Base-by-base conservation (phyloP, 2,888 invertebrate species). In the Megamerina dolium region DNA sequence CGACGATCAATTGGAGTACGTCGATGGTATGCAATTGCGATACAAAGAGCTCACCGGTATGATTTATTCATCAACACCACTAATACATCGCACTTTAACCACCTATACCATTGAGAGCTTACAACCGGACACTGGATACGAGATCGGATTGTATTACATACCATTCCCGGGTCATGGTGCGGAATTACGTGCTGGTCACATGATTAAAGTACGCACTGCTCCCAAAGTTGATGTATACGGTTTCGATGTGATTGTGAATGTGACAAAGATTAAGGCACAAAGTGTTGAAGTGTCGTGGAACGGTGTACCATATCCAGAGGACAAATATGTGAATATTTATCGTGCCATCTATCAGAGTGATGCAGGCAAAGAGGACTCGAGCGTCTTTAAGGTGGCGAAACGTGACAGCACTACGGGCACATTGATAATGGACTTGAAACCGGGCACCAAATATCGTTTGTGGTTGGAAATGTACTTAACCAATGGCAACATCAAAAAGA, bases 381-480 rank as follows among this genome's bases (percentile, higher is more conserved):
- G 80, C 59, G 80, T 80, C 1, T 87, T 85, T 61, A 85, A 85
- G 69, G 78, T 84, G 27, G 83, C 85, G 9, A 85, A 85, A 58
- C 73, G 83, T 43, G 85, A 85, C 62, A 80, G 82, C 9, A 79
- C 79, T 2, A 77, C 82, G 1, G 80, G 78, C 56, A 81, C 82
- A 0, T 68, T 80, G 16, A 80, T 85, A 23, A 76, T 74, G 59
- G 83, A 83, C 49, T 72, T 86, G 29, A 83, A 84, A 60, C 85
- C 91, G 0, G 83, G 87, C 37, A 84, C 87, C 13, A 65, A 89
- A 60, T 92, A 91, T 65, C 81, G 88, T 33, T 75, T 92, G 17
- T 92, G 92, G 91, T 71, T 93, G 50, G 92, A 92, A 61, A 79
- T 91, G 51, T 92, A 90, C 70, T 73, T 93, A 29, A 89, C 89